phyloP scores from a whole-genome alignment of 1,140 invertebrate species.

The fruit fly (Drosophila melanogaster) region DNA sequence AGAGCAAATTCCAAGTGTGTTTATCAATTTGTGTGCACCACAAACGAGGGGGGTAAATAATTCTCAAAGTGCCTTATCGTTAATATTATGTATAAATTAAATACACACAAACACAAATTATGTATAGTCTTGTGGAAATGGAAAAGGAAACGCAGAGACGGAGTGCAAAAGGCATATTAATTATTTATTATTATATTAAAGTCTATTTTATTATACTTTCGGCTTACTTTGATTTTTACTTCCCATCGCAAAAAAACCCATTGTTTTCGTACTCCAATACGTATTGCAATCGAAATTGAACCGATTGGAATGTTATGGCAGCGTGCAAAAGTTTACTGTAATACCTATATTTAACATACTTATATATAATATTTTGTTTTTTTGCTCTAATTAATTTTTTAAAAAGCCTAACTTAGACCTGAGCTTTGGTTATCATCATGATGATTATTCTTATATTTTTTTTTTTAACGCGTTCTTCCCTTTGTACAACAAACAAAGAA shows the following conservation, averaged over 20 bases:
- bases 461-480: conserved; percentile 58
- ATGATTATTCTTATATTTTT: conserved; percentile 14
- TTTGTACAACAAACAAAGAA: conserved; percentile 58
- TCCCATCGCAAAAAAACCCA: conserved; percentile 3
- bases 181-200: conserved; percentile 72
- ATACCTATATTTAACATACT: conserved; percentile 27
- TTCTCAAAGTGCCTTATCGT: conserved; percentile 80
- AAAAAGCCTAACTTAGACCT: conserved; percentile 24
- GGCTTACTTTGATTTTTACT: conserved; percentile 42
- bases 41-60: conserved; percentile 55
- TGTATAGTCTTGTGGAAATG: conserved; percentile 42
- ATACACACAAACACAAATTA: conserved; percentile 33
- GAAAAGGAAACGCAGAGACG: conserved; percentile 21
- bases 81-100: conserved; percentile 62
- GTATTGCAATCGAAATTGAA: conserved; percentile 2
- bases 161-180: conserved; percentile 44
- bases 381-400: conserved; percentile 42
- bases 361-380: conserved; percentile 27
- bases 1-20: conserved; percentile 24
- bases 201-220: conserved; percentile 48
- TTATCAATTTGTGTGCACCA: conserved; percentile 17
- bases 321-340: conserved; percentile 42
- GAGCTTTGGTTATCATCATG: conserved; percentile 51
- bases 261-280: conserved; percentile 15
- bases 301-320: conserved; percentile 22